A percentile compares a stretch with the other conserved stretches of the same genome.
phyloP scores from a whole-genome alignment of 2,113 vertebrate genomes.

The Anarhynchus alexandrinus region DNA sequence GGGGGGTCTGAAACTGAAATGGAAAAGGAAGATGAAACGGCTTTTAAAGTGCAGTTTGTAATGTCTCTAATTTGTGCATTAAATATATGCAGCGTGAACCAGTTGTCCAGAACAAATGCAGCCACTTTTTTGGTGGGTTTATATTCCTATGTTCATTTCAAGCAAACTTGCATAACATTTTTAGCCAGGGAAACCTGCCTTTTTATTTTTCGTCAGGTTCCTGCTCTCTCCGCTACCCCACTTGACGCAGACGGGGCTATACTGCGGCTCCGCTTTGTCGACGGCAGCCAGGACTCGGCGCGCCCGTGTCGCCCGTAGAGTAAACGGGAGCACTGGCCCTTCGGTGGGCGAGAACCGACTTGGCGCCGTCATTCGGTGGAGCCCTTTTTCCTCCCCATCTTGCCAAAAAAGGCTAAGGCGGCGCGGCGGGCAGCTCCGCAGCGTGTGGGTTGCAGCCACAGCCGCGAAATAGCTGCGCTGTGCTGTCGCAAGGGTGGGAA shows the following conservation, averaged over 20 bases:
- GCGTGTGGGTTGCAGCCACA: neutral
- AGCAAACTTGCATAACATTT: neutral
- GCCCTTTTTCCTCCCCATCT: neutral
- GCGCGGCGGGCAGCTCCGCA: neutral
- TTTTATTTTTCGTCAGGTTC: neutral
- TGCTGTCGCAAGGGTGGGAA: neutral
- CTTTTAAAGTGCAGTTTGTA: neutral
- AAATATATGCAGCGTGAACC: neutral
- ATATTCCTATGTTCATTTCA: neutral
- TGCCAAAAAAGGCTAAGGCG: neutral
- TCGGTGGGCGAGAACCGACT: neutral
- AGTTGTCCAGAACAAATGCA: neutral
- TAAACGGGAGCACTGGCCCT: neutral
- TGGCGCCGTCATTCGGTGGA: neutral
- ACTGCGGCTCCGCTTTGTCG: too few relatives aligned
- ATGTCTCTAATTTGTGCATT: neutral
- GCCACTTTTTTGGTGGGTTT: neutral
- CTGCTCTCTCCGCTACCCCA: neutral
- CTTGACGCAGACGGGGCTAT: neutral
- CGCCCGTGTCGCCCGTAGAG: fast-evolving
- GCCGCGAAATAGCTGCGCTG: neutral
- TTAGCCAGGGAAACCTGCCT: neutral
- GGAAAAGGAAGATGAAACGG: neutral
- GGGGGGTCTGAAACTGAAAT: neutral
- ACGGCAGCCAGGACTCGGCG: neutral